Conservation (phyloP, 2,797 vertebrate species). For the Bovichtus variegatus region DNA sequence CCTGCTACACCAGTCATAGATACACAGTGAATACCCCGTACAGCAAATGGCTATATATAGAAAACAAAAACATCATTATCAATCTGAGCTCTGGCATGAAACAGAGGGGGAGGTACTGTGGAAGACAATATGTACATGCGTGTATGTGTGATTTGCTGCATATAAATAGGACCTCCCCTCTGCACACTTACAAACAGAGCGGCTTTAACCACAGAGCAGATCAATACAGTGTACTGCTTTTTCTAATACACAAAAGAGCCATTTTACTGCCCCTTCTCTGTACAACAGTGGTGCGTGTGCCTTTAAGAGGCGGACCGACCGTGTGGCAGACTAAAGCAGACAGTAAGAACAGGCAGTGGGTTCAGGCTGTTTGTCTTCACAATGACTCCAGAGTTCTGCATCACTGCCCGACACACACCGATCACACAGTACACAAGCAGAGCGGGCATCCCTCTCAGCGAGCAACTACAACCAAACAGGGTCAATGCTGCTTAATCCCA, state of each 20-base stretch:
- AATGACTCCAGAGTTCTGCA: conserved; percentile 86
- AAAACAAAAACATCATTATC: conserved; percentile 84
- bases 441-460: conserved; percentile 34
- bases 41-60: conserved; percentile 80
- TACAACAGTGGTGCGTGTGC: conserved; percentile 62
- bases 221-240: conserved; percentile 39
- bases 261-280: conserved; percentile 66
- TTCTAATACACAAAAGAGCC: conserved; percentile 61
- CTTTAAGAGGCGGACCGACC: conserved; percentile 88
- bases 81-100: conserved; percentile 72
- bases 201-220: conserved; percentile 49
- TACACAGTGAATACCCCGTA: conserved; percentile 60
- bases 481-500: conserved; percentile 46
- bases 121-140: conserved; percentile 46
- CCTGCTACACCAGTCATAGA: conserved; percentile 57
- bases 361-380: conserved; percentile 85
- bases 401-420: conserved; percentile 69
- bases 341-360: conserved; percentile 78
- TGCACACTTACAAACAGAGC: conserved; percentile 28
- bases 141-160: conserved; percentile 46
- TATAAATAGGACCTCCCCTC: conserved; percentile 40
- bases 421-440: conserved; percentile 42
- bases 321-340: conserved; percentile 80
- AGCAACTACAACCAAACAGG: conserved; percentile 34
- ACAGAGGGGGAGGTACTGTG: conserved; percentile 62